Base-by-base conservation (phyloP, 2,797 vertebrate genomes). In the Galago senegalensis region DNA sequence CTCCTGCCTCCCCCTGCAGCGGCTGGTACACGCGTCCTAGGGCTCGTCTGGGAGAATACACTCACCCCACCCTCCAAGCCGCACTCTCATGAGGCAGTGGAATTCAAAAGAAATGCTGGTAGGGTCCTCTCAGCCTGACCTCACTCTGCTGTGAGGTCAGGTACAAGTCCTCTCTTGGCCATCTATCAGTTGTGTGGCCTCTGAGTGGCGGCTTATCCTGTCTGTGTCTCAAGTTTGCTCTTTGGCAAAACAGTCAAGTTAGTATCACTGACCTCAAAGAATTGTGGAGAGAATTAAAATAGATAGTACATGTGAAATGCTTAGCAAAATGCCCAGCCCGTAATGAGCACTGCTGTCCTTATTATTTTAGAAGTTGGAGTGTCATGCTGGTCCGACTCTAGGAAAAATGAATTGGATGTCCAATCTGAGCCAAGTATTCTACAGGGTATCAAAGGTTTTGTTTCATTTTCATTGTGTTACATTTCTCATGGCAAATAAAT, bases 291-390 rank as follows among this genome's bases (percentile, higher is more conserved):
- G 43, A 56, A 27, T 63, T 85, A 65, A 84, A 75, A 27, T 14
- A 40, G 37, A 53, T 17, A 17, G 40, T 21, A 29, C 21, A 23
- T 8, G 29, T 56, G 83, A 63, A 61, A 40, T 9, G 53, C 23
- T 53, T 61, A 72, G 6, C 18, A 56, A 56, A 14, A 65, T 1
- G 21, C 43, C 70, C 43, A n/a, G 40, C 23, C 29, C 76, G 17
- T 0, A 5, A 20, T 16, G 10, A 53, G 31, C 0, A 11, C 34
- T 53, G 6, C 29, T 5, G 0, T 5, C 17, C 7, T 46, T 40
- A 6, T 12, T 21, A 11, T 29, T 63, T 65, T 37, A 83, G 81
- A 69, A 69, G 37, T 5, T 8, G 3, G 49, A 17, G 29, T 75
- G 21, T 83, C 29, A 2, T 17, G 2, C 2, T 9, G 18, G 21